Evolutionary conservation across 2,888 invertebrate species (phyloP).

Genomic region (Tipula unca): DNA sequence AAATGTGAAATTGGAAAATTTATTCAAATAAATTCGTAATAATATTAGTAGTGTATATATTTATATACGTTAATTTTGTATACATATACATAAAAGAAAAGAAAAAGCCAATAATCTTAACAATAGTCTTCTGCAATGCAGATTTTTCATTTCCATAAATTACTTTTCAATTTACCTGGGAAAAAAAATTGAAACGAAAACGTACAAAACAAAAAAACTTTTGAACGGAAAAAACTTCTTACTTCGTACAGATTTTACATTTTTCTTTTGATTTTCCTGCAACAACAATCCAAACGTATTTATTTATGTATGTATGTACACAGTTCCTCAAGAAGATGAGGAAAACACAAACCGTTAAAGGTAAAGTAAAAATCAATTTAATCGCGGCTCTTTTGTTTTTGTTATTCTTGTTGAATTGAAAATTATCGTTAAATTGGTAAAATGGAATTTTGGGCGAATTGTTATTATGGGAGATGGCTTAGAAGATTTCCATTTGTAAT

Average conservation of each 20-base stretch:
- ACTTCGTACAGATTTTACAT: not conserved
- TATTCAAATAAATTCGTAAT: not conserved
- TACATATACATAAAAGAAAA: not conserved
- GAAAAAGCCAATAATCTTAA: conserved; percentile 8
- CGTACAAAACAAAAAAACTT: not conserved
- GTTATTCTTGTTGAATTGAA: not conserved
- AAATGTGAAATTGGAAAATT: not conserved
- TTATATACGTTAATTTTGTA: not conserved
- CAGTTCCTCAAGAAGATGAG: not conserved
- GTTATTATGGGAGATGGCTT: not conserved
- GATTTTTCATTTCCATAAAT: conserved; percentile 17
- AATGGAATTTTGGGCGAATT: not conserved
- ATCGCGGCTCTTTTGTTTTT: not conserved
- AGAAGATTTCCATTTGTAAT: not conserved
- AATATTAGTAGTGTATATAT: not conserved
- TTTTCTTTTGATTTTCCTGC: not conserved
- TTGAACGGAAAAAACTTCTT: not conserved
- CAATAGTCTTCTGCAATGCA: conserved; percentile 15
- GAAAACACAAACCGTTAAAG: not conserved
- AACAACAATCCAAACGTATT: not conserved
- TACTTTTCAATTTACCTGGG: conserved; percentile 9
- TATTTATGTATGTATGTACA: not conserved
- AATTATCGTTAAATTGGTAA: not conserved
- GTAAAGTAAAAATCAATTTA: conserved; percentile 8
- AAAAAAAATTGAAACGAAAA: not conserved